Base-by-base conservation (phyloP, 2,888 invertebrate genomes). In the Noctua janthe region DNA sequence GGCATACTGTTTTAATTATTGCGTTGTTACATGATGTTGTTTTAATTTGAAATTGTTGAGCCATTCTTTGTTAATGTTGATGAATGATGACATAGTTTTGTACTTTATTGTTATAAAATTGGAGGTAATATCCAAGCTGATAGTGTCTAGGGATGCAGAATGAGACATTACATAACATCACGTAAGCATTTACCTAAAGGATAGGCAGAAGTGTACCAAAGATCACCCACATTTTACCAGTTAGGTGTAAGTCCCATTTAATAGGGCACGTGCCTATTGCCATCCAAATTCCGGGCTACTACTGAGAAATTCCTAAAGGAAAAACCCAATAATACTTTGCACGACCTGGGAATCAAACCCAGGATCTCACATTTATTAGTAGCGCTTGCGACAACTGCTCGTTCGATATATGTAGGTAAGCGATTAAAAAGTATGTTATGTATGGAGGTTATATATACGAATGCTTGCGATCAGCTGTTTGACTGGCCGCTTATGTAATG, bases 1-100 rank as follows among this genome's bases (percentile, higher is more conserved):
- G 15, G 59, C 69, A 80, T 74, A 72, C 56, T 56, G 49, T 47
- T 54, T 79, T 59, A 79, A 74, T 71, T 71, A 17, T 56, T 15
- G n/a, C 13, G 56, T 73, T 7, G 35, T 71, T 54, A 51, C 43
- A 71, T 69, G 71, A 83, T 78, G 71, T 47, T 72, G 49, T 47
- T 73, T 20, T 59, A n/a, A 43, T 56, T 78, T 64, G 1, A 8
- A 66, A 23, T 43, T 59, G 17, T 17, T 74, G 10, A 39, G 4
- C 10, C 3, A 11, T 15, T 39, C 2, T 70, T 49, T 39, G 2
- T 35, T 35, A 13, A 5, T 62, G 62, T 1, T 62, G 20, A 39
- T 20, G 39, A 56, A 49, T 64, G 29, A 64, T 23, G 43, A 56
- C 64, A 69, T 62, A 15, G 43, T 62, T 35, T 56, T 29, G 49